Percentiles rank a stretch among this genome's conserved stretches.
phyloP scores from a whole-genome alignment of 1,140 invertebrate species.

The Hormaphis cornu region DNA sequence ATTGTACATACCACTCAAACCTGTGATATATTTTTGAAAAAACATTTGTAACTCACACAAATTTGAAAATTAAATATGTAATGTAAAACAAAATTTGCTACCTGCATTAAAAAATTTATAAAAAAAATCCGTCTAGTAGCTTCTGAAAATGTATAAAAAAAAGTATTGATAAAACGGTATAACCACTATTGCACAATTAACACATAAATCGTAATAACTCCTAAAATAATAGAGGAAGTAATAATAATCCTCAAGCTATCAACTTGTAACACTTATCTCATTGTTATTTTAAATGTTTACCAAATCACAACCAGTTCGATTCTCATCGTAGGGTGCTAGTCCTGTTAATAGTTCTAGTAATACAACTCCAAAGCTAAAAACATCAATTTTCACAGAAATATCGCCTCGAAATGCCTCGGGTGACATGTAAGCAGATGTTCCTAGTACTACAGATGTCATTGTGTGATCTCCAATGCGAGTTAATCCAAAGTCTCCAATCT shows the following conservation, averaged over 20 bases:
- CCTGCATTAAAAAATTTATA: too few relatives aligned
- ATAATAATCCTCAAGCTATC: too few relatives aligned
- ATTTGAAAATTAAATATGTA: too few relatives aligned
- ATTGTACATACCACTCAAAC: too few relatives aligned
- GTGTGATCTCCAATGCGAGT: conserved; percentile 46
- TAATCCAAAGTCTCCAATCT: conserved; percentile 67
- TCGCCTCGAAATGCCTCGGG: conserved; percentile 61
- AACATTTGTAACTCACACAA: too few relatives aligned
- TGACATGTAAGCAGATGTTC: conserved; percentile 66
- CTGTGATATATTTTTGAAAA: too few relatives aligned
- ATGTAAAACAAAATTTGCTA: too few relatives aligned
- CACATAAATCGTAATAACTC: too few relatives aligned
- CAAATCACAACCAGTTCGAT: conserved; percentile 47
- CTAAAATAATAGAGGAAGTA: too few relatives aligned
- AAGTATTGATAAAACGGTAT: too few relatives aligned
- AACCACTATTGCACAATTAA: background rate
- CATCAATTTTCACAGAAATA: conserved; percentile 62
- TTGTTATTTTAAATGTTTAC: conserved; percentile 38
- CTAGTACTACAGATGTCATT: conserved; percentile 49
- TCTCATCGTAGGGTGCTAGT: conserved; percentile 50
- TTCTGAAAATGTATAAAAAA: too few relatives aligned
- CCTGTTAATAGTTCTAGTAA: conserved; percentile 60
- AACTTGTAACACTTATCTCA: conserved; percentile 38
- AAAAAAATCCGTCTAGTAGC: too few relatives aligned
- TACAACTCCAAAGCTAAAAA: conserved; percentile 70